These are phyloP conservation scores for Melopsittacus undulatus DNA, from an alignment of 2,797 vertebrate genomes.

Conservation along the genomic window DNA sequence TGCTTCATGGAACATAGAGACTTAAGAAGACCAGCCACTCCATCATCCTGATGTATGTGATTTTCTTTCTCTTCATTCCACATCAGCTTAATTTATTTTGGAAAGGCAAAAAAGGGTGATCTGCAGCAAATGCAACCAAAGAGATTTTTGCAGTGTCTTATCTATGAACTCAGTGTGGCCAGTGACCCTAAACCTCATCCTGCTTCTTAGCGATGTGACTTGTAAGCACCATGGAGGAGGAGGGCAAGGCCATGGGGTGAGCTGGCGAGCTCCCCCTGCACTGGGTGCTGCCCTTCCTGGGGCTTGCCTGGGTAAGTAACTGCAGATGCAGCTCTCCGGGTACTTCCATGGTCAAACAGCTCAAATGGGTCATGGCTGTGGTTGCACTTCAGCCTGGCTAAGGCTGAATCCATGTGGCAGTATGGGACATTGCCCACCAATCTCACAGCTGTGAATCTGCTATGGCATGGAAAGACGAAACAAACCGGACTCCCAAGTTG, in stretches of 20 bases:
- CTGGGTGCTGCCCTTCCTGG: neutral
- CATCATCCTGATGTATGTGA: neutral
- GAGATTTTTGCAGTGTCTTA: neutral
- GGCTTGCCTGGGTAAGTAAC: neutral
- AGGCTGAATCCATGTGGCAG: neutral
- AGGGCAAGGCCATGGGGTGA: neutral
- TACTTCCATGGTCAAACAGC: neutral
- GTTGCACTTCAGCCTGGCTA: neutral
- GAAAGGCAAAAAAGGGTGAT: neutral
- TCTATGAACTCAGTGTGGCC: neutral
- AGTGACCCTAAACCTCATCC: neutral
- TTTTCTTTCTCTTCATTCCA: neutral
- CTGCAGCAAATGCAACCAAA: neutral
- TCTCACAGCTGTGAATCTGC: neutral
- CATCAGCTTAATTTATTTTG: neutral
- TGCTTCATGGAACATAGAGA: neutral
- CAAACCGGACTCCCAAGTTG: neutral
- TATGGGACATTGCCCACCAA: neutral
- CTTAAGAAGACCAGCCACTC: neutral
- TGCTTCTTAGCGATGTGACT: neutral
- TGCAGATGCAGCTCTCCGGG: neutral
- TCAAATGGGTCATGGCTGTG: neutral
- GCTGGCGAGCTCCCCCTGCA: neutral
- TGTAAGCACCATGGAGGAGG: neutral
- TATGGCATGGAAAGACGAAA: neutral